Base-by-base conservation (phyloP, 2,888 invertebrate species). In the Dastarcus helophoroides region DNA sequence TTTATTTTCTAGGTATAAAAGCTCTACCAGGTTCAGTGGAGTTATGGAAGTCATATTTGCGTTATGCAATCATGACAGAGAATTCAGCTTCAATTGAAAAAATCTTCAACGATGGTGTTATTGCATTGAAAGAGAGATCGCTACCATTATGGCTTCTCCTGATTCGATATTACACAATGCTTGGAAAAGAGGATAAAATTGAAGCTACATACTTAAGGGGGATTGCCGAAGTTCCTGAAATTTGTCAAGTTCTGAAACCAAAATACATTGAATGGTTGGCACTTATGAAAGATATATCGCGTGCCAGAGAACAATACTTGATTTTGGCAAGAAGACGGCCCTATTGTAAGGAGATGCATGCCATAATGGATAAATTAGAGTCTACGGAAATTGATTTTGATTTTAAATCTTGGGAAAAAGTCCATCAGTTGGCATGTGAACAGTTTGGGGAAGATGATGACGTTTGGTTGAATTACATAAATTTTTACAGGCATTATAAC, bases 361-460 rank as follows among this genome's bases (percentile, higher is more conserved):
- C 23, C 39, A 56, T 47, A 32, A 59, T 50, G 55, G 68, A 69
- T 35, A 58, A 64, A 11, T 59, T 73, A 35, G 73, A 73, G 50
- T 53, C 52, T 29, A 44, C 49, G 7, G 68, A 70, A 50, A 44
- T 54, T n/a, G 65, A 68, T 43, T 51, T 56, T 0, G 67, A 68
- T 44, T 41, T 64, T 1, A 67, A 69, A 39, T 56, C 59, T 35
- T 65, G 72, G 41, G 68, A 75, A 29, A 65, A 68, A 49, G 75
- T 71, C 41, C 71, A 72, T 51, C 74, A 79, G 50, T 66, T 71
- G 40, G 68, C 75, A 16, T 65, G 70, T 9, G 62, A 69, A 32
- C 75, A 78, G 39, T 80, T 81, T 57, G 84, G 84, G 0, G 63
- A 62, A 3, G 69, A 72, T 51, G 61, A 71, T 3, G 71, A 75